Conservation (phyloP, 2,113 vertebrate species). For the Chaenocephalus aceratus region DNA sequence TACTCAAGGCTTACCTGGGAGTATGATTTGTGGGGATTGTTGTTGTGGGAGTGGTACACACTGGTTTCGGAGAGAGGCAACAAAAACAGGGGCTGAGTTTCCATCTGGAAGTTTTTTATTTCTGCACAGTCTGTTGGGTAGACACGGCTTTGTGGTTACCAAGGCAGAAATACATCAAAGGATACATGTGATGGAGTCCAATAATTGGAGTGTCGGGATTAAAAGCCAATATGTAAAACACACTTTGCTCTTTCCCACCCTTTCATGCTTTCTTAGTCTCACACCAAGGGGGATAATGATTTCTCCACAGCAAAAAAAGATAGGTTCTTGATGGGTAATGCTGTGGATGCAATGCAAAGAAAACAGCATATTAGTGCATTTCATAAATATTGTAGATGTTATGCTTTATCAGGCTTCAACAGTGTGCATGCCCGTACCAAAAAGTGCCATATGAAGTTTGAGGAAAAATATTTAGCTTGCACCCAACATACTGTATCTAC, state of each 20-base stretch:
- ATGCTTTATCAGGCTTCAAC: constrained; percentile 33
- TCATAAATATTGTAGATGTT: constrained; percentile 27
- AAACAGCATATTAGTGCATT: constrained; percentile 40
- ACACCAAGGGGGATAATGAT: constrained; percentile 72
- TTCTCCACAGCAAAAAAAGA: constrained; percentile 52
- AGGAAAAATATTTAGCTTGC: constrained; percentile 29
- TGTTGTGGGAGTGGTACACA: constrained; percentile 53
- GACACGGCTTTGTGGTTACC: constrained; percentile 62
- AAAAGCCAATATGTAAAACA: constrained; percentile 75
- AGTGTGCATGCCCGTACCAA: constrained; percentile 21
- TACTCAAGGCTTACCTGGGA: constrained; percentile 66
- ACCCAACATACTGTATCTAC: constrained; percentile 42
- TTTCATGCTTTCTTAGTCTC: constrained; percentile 76
- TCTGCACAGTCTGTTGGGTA: constrained; percentile 43
- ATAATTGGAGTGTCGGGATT: constrained; percentile 77
- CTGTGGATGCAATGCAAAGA: constrained; percentile 43
- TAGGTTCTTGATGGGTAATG: constrained; percentile 38
- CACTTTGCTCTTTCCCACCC: constrained; percentile 60
- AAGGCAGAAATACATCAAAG: constrained; percentile 75
- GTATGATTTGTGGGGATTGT: constrained; percentile 61
- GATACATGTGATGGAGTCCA: constrained; percentile 74
- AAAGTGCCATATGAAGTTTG: constrained; percentile 5
- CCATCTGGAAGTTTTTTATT: constrained; percentile 61
- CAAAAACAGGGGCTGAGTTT: constrained; percentile 61
- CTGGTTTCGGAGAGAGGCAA: constrained; percentile 50